phyloP scores from a whole-genome alignment of 1,140 invertebrate genomes.

The Anastrepha ludens region DNA sequence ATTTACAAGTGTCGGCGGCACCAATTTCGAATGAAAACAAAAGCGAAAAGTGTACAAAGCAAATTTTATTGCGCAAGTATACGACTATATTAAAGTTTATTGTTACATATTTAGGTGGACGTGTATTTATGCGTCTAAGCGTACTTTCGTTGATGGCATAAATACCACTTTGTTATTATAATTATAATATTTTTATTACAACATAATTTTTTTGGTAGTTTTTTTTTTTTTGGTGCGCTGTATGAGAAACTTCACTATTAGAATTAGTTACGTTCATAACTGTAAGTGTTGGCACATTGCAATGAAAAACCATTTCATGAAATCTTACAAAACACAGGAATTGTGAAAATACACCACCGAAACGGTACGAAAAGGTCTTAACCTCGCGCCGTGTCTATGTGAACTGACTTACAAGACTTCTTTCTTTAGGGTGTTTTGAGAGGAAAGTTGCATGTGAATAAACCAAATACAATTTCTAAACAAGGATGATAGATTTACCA shows the following conservation, averaged over 20 bases:
- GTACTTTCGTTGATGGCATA: background rate
- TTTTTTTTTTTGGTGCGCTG: background rate
- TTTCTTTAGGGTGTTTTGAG: too few relatives aligned
- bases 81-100: background rate
- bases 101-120: background rate
- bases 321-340: too few relatives aligned
- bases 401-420: too few relatives aligned
- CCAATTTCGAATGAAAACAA: constrained; percentile 15
- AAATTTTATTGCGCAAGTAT: constrained; percentile 16
- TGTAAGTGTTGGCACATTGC: background rate
- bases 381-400: too few relatives aligned
- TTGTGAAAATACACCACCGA: too few relatives aligned
- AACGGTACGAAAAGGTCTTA: too few relatives aligned
- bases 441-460: too few relatives aligned
- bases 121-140: background rate
- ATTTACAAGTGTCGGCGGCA: background rate
- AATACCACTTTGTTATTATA: background rate
- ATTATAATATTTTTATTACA: background rate
- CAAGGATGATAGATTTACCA: too few relatives aligned
- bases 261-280: background rate
- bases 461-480: too few relatives aligned
- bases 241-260: background rate
- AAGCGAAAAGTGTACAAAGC: constrained; percentile 11
- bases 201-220: background rate
- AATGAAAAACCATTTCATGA: background rate